Evolutionary conservation across 1,140 invertebrate genomes (phyloP).

Genomic region (Anastrepha obliqua): DNA sequence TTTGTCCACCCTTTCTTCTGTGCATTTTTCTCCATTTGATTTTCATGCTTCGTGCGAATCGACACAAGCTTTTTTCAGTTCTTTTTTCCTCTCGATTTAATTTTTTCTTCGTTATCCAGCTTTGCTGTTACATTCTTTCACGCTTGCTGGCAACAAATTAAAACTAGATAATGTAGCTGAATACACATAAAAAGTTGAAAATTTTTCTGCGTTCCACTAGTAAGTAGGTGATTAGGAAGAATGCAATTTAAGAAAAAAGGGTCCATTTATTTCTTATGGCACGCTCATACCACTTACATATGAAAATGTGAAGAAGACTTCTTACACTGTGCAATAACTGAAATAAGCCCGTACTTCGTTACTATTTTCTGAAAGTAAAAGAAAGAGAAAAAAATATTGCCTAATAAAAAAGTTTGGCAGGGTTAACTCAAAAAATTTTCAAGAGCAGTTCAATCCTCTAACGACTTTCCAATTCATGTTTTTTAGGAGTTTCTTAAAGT

Average conservation of each 20-base stretch:
- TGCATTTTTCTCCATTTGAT: slow-evolving; percentile 28
- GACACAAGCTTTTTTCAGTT: neutral
- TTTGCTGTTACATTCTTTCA: neutral
- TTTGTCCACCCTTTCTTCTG: neutral
- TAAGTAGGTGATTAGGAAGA: slow-evolving; percentile 22
- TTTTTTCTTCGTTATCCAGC: slow-evolving; percentile 6
- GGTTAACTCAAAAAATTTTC: no score
- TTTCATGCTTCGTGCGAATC: neutral
- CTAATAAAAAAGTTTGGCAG: no score
- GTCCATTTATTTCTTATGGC: neutral
- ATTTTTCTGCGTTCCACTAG: neutral
- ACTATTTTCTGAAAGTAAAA: no score
- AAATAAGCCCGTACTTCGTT: no score
- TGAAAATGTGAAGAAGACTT: neutral
- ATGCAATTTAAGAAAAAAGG: neutral
- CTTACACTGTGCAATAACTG: no score
- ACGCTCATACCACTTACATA: slow-evolving; percentile 17
- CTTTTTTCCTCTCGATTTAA: slow-evolving; percentile 46
- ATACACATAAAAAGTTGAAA: slow-evolving; percentile 34
- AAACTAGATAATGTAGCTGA: slow-evolving; percentile 50
- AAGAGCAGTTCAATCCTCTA: no score
- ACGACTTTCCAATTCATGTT: no score
- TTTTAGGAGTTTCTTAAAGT: no score
- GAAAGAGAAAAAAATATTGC: no score
- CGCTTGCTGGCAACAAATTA: slow-evolving; percentile 37